Evolutionary conservation across 2,888 invertebrate genomes (phyloP).

Genomic region (Endomychus coccineus): DNA sequence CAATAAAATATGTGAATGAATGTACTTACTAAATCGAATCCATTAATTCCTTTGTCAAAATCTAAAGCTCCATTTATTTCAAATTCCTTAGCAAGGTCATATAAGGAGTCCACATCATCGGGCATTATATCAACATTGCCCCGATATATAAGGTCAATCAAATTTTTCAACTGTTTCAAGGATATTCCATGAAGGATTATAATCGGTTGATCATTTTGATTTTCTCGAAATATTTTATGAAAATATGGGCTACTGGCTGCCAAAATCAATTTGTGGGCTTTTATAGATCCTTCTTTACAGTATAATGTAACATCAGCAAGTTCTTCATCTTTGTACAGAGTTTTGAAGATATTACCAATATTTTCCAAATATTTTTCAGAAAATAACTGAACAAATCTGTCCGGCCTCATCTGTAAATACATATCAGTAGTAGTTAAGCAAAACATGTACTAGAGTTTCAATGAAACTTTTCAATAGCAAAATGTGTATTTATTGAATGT

Average conservation of each 20-base stretch:
- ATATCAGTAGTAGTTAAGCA: too few species aligned
- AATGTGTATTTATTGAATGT: too few species aligned
- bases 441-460: too few species aligned
- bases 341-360: constrained; percentile 61
- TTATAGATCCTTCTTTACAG: constrained; percentile 63
- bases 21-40: constrained; percentile 9
- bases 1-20: too few species aligned
- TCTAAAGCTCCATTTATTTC: constrained; percentile 52
- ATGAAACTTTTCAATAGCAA: too few species aligned
- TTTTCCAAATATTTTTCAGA: constrained; percentile 64
- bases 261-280: constrained; percentile 64
- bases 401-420: constrained; percentile 23
- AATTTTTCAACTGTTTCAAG: constrained; percentile 57
- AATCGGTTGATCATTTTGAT: constrained; percentile 66
- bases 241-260: constrained; percentile 72
- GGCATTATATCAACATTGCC: constrained; percentile 62
- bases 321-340: constrained; percentile 60
- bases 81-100: constrained; percentile 60
- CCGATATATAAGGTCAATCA: constrained; percentile 65
- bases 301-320: constrained; percentile 64
- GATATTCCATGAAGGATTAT: constrained; percentile 62
- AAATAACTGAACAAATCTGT: constrained; percentile 24
- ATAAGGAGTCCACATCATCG: constrained; percentile 54
- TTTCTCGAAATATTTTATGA: constrained; percentile 66
- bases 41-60: constrained; percentile 9